Evolutionary conservation across 1,140 invertebrate species (phyloP).

Genomic region (Anoplophora glabripennis): DNA sequence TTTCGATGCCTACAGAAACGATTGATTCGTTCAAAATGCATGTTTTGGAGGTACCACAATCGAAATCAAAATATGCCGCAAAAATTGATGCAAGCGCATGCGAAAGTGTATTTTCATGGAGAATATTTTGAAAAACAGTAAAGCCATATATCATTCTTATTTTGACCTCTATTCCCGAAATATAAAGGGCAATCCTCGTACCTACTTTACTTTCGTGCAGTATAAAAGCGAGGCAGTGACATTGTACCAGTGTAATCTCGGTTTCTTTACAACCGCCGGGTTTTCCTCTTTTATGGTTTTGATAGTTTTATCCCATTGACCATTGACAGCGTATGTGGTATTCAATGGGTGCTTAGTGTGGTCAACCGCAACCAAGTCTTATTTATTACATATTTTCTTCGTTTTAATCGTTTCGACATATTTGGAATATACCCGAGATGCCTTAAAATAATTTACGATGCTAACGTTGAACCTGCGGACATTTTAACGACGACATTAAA

Average conservation of each 20-base stretch:
- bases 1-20: too few species aligned
- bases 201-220: too few species aligned
- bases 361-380: slow-evolving; percentile 17
- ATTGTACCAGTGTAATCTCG: not conserved
- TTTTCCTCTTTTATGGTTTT: slow-evolving; percentile 15
- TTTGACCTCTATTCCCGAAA: too few species aligned
- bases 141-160: too few species aligned
- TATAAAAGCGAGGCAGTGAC: not conserved
- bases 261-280: not conserved
- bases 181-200: too few species aligned
- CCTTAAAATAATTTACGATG: slow-evolving; percentile 6
- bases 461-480: not conserved
- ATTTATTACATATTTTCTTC: slow-evolving; percentile 23
- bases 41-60: too few species aligned
- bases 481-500: not conserved
- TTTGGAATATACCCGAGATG: slow-evolving; percentile 14
- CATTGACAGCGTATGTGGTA: slow-evolving; percentile 20
- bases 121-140: too few species aligned
- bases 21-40: too few species aligned
- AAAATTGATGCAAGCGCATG: too few species aligned
- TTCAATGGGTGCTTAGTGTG: slow-evolving; percentile 23
- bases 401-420: slow-evolving; percentile 23
- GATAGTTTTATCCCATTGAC: slow-evolving; percentile 22
- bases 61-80: too few species aligned
- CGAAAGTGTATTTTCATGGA: too few species aligned